phyloP scores from a whole-genome alignment of 2,888 invertebrate species.

The Phyto melanocephala region DNA sequence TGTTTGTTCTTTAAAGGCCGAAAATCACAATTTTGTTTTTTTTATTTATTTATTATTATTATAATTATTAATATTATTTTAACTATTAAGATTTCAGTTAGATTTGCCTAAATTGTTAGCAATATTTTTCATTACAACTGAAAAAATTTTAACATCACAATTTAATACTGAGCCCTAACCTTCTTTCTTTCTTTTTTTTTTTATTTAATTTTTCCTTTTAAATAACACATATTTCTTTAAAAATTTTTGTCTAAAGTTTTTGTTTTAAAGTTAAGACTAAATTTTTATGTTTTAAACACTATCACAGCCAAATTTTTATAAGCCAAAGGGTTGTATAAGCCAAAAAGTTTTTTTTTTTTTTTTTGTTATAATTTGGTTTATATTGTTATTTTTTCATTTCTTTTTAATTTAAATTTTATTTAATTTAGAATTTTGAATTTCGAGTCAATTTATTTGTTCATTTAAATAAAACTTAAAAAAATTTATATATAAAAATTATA shows the following conservation, averaged over 20 bases:
- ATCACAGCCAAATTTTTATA: slow-evolving; percentile 79
- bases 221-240: slow-evolving; percentile 66
- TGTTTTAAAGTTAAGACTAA: slow-evolving; percentile 66
- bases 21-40: slow-evolving; percentile 70
- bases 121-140: slow-evolving; percentile 58
- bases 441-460: slow-evolving; percentile 68
- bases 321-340: slow-evolving; percentile 74
- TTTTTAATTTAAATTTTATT: slow-evolving; percentile 65
- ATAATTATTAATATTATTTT: slow-evolving; percentile 37
- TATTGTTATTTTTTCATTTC: slow-evolving; percentile 63
- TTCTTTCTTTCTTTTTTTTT: slow-evolving; percentile 30
- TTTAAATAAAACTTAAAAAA: slow-evolving; percentile 46
- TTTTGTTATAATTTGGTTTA: slow-evolving; percentile 56
- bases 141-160: slow-evolving; percentile 74
- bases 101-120: slow-evolving; percentile 71
- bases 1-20: slow-evolving; percentile 69
- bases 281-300: slow-evolving; percentile 73
- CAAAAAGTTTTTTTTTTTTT: slow-evolving; percentile 68
- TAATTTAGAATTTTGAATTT: slow-evolving; percentile 79
- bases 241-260: slow-evolving; percentile 54
- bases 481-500: slow-evolving; percentile 21
- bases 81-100: slow-evolving; percentile 64
- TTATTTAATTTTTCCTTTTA: slow-evolving; percentile 45
- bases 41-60: slow-evolving; percentile 29
- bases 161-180: slow-evolving; percentile 67